phyloP scores from a whole-genome alignment of 2,888 invertebrate genomes.

The Archips xylosteana region DNA sequence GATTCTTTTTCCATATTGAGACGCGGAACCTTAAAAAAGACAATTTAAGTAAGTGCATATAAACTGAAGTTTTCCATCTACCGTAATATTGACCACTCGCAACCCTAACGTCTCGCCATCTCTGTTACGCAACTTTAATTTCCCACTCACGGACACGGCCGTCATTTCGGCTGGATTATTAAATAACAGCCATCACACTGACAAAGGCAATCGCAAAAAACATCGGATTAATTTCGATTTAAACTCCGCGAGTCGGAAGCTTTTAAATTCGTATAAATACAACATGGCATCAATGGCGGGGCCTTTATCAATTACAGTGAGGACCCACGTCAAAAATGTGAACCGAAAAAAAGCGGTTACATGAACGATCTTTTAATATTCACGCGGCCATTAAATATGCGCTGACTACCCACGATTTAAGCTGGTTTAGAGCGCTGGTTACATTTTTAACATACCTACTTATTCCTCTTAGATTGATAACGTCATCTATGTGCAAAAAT shows the following conservation, averaged over 20 bases:
- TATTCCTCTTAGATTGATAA: neutral
- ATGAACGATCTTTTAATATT: slow-evolving; percentile 67
- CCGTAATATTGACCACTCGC: too few species aligned
- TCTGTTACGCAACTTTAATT: slow-evolving; percentile 42
- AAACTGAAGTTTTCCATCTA: too few species aligned
- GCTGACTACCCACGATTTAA: slow-evolving; percentile 4
- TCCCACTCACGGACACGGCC: slow-evolving; percentile 10
- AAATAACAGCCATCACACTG: slow-evolving; percentile 66
- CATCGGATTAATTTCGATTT: slow-evolving; percentile 76
- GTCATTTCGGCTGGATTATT: slow-evolving; percentile 57
- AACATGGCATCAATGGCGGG: slow-evolving; percentile 69
- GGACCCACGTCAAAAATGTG: slow-evolving; percentile 68
- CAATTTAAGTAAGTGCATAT: too few species aligned
- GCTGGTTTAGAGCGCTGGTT: neutral
- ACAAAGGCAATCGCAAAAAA: slow-evolving; percentile 65
- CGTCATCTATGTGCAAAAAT: neutral
- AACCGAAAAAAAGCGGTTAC: slow-evolving; percentile 60
- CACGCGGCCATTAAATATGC: slow-evolving; percentile 48
- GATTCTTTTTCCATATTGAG: too few species aligned
- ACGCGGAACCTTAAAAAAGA: too few species aligned
- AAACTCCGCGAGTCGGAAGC: slow-evolving; percentile 73
- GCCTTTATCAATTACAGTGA: slow-evolving; percentile 81
- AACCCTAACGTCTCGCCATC: too few species aligned
- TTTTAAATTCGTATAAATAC: slow-evolving; percentile 83
- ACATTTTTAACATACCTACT: neutral